Evolutionary conservation across 2,113 vertebrate species (phyloP), one percentile per base, ranked within the genome.

Genomic region (Bambusicola thoracicus): DNA sequence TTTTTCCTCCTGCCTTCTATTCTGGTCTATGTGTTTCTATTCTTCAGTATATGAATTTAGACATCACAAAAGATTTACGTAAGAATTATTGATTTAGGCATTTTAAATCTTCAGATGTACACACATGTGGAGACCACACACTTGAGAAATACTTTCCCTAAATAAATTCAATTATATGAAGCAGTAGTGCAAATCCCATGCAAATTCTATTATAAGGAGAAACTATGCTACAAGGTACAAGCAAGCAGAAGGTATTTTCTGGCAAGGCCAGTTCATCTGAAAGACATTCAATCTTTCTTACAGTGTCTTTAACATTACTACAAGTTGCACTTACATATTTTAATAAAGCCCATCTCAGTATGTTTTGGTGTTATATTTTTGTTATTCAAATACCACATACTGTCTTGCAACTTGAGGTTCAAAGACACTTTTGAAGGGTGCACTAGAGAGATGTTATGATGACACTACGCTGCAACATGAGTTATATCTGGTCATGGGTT

Each of bases 91-190:
- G 48, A 53, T 67, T 90, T 95, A 82, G 86, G n/a, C 36, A 95
- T 87, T 62, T 80, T 75, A 8, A 53, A 86, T 44, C 69, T 84
- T 88, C n/a, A 94, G 92, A 95, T 75, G 62, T 84, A 90, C 61
- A 73, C 5, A 6, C 93, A 92, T 73, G 59, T 73, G 21, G 59
- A 89, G 68, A 80, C 48, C 34, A 87, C 17, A 43, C 69, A 88
- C 85, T 62, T 93, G 74, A 95, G 95, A 97, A 95, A 85, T 73
- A 96, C 95, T 93, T 75, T 94, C 90, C 70, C 78, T 89, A 78
- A 92, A 96, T 81, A 96, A 93, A 95, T 94, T 91, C 68, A 95
- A 73, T 95, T 93, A 96, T 8, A 6, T 81, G 53, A 85, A 94
- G 61, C 53, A 94, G 91, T 49, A 90, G 76, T 91, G 91, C 93